Evolutionary conservation across 2,888 invertebrate species (phyloP), one percentile per base, ranked within the genome.

Genomic region (Erannis defoliaria): DNA sequence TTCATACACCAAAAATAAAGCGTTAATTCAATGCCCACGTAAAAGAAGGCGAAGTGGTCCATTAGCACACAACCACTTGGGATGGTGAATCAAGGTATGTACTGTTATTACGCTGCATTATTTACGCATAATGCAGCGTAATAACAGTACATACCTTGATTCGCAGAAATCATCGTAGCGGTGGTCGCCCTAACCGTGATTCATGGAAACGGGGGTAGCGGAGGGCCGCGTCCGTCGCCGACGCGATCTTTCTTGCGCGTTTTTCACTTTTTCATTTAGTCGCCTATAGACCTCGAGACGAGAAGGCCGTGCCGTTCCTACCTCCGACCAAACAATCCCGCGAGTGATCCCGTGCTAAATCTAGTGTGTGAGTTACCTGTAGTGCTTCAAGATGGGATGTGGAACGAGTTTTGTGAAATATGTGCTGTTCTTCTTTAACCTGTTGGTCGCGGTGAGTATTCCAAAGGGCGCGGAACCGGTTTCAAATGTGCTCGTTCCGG

Each of bases 331-430:
- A 81, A 84, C 81, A 77, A 53, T 37, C 31, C 76, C 87, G 90
- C 88, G 90, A 77, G 90, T 90, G 89, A 76, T 70, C 77, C 75
- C 80, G 84, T 82, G 87, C 84, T 85, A 79, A 80, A 80, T 86
- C 86, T 77, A 86, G 88, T 86, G 88, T 87, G 70, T 54, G 53
- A 56, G 60, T 48, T 61, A 56, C 55, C 49, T 64, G 60, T 65
- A 76, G 86, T 85, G 85, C 63, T 70, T 82, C 84, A 94, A 89
- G 81, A 95, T 95, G 95, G 94, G 94, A 92, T 95, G 95, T 88
- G 96, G 95, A 84, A 95, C 95, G 90, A 95, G 95, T 87, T 94
- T 96, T 90, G 94, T 96, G 85, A 97, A 97, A 94, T 96, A 96
- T 89, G 94, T 97, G 77, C 94, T 97, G 78, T 97, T 97, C 86